Evolutionary conservation across 2,888 invertebrate genomes (phyloP).

Genomic region (Drosophila austrosaltans): DNA sequence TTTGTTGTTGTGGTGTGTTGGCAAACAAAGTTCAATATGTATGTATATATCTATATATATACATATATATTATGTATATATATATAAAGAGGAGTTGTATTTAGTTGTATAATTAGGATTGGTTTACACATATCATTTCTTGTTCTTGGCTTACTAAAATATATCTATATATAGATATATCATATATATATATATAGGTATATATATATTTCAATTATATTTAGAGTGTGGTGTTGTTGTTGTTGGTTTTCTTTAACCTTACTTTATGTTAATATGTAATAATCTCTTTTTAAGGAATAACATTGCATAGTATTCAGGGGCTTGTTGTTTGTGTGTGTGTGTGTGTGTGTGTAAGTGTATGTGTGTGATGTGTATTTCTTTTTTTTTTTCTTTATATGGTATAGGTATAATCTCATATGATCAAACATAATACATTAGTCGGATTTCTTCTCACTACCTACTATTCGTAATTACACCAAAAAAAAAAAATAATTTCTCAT

Average conservation of each 20-base stretch:
- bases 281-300: constrained; percentile 80
- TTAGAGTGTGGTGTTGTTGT: constrained; percentile 43
- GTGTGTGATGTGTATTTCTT: constrained; percentile 28
- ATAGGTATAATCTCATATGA: constrained; percentile 19
- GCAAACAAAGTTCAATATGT: constrained; percentile 42
- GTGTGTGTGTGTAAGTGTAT: constrained; percentile 39
- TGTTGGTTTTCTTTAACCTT: constrained; percentile 15
- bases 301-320: constrained; percentile 75
- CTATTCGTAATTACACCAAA: background rate
- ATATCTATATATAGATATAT: constrained; percentile 49
- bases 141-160: constrained; percentile 76
- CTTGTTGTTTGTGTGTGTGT: constrained; percentile 54
- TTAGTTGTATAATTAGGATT: constrained; percentile 61
- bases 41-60: constrained; percentile 7
- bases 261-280: constrained; percentile 65
- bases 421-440: constrained; percentile 67
- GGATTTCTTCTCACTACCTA: constrained; percentile 1
- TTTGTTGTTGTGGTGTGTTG: constrained; percentile 34
- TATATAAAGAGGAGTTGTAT: constrained; percentile 15
- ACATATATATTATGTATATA: constrained; percentile 22
- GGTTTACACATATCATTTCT: constrained; percentile 57
- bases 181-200: constrained; percentile 42
- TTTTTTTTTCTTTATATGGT: background rate
- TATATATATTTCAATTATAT: constrained; percentile 28
- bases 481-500: background rate